Base-by-base conservation (phyloP, 1,140 invertebrate species). In the Drosophila ohnishii region DNA sequence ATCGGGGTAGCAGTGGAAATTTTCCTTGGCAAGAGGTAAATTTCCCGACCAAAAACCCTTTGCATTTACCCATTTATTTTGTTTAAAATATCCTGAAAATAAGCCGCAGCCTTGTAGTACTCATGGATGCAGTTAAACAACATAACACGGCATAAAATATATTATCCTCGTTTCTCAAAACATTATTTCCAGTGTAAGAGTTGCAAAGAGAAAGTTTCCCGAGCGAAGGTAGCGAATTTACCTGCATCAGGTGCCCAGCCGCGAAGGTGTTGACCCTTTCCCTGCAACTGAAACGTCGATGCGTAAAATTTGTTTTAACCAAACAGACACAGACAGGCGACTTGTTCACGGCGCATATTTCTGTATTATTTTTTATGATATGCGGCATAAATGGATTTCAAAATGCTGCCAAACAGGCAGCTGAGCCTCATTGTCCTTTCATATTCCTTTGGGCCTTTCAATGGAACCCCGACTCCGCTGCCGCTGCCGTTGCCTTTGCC, bases 361-460 rank as follows among this genome's bases (percentile, higher is more conserved):
- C 74, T 59, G 73, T 34, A 53, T 75, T 59, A 59, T 78, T 84
- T 83, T 87, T 87, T 87, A 87, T 78, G 84, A 88, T 88, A 80
- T 80, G 85, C 84, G 84, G 76, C 80, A 75, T 87, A 87, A 87
- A 87, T 88, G 84, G 77, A 88, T 88, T 87, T 81, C 45, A 72
- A 84, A 80, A 72, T 87, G 76, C 80, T 87, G 82, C 62, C 80
- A 84, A 87, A 87, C 80, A 84, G 77, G 80, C 84, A 87, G 84
- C 84, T 80, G 80, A 80, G 72, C 19, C 69, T 39, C 64, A 74
- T 84, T 87, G 83, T 82, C 64, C 40, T 42, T 64, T 58, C 45
- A 30, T 51, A 51, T 77, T 39, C 56, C 48, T 64, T 65, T 30
- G 57, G 51, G 60, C 70, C 53, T 73, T 86, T 88, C 80, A 77